Conservation (phyloP, 2,113 vertebrate species). For the Propithecus coquereli region DNA sequence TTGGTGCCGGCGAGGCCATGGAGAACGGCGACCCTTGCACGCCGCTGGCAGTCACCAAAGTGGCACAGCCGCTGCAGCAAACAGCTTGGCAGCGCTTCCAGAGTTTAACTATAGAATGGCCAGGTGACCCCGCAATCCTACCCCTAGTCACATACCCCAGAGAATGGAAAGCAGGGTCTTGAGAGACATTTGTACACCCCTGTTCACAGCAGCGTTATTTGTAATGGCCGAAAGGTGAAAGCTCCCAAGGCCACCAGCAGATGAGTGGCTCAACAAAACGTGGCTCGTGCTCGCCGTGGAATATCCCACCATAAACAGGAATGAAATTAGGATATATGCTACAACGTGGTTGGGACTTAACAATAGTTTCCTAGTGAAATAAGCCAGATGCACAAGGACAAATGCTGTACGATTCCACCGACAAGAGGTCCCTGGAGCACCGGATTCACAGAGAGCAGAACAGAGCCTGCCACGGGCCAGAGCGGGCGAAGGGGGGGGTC, state of each 20-base stretch:
- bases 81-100: background rate
- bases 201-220: fast-evolving
- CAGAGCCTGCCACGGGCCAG: fast-evolving
- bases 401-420: fast-evolving
- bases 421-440: fast-evolving
- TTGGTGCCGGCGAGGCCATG: fast-evolving
- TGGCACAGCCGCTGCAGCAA: fast-evolving
- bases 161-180: background rate
- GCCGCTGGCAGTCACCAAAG: fast-evolving
- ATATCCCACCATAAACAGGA: fast-evolving
- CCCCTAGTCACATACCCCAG: no score
- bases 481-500: background rate
- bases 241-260: fast-evolving
- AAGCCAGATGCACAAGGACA: background rate
- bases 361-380: fast-evolving
- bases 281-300: fast-evolving
- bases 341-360: fast-evolving
- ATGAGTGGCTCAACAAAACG: fast-evolving
- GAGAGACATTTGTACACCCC: fast-evolving
- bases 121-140: no score
- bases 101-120: no score
- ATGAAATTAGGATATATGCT: no score
- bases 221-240: fast-evolving
- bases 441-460: background rate
- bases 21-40: fast-evolving